These are phyloP conservation scores for Rotaria magnacalcarata DNA, from an alignment of 2,888 invertebrate species.

Conservation along the genomic window DNA sequence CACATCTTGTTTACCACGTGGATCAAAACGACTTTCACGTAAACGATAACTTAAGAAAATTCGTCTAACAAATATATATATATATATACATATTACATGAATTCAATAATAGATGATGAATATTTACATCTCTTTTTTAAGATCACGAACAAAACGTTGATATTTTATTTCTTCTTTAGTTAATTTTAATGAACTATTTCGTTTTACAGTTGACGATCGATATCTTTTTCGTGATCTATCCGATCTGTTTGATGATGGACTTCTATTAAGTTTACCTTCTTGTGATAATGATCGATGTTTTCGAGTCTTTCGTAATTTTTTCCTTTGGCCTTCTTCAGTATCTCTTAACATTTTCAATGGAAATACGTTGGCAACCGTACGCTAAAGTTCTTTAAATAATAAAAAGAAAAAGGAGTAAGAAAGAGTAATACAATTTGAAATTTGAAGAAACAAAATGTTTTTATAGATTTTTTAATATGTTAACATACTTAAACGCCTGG, in stretches of 20 bases:
- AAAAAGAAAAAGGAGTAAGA: neutral
- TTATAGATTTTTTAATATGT: neutral
- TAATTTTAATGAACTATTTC: neutral
- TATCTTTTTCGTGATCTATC: too few relatives aligned
- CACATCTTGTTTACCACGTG: neutral
- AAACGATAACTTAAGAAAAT: neutral
- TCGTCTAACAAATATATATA: neutral
- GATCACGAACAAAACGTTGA: neutral
- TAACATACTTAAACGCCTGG: neutral
- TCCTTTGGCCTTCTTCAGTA: neutral
- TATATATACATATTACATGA: neutral
- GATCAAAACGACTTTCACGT: slow-evolving; percentile 22
- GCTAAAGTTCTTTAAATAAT: neutral
- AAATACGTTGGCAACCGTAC: neutral
- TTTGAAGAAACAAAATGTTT: neutral
- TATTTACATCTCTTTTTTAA: neutral
- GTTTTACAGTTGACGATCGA: too few relatives aligned
- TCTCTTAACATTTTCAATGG: neutral
- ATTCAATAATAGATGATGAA: neutral
- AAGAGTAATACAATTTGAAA: too few relatives aligned
- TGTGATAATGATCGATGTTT: neutral
- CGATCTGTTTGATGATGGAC: neutral
- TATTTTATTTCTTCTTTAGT: neutral
- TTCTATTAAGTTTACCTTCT: neutral
- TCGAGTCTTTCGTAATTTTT: neutral